A percentile compares a stretch with the other conserved stretches of the same genome.
phyloP scores from a whole-genome alignment of 2,888 invertebrate genomes.

The Gari tellinella region DNA sequence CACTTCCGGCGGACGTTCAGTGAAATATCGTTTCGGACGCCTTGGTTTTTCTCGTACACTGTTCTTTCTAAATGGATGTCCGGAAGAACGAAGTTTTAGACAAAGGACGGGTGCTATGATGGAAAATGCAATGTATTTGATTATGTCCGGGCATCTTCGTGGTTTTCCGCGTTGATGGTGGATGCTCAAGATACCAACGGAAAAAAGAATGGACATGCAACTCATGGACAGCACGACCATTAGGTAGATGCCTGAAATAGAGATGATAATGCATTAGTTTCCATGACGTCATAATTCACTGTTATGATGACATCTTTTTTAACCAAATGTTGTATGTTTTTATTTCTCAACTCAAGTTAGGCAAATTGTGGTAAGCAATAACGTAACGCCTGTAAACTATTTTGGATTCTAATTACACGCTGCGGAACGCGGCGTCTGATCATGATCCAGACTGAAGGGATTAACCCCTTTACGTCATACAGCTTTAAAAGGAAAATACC shows the following conservation, averaged over 20 bases:
- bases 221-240: conserved; percentile 81
- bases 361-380: too few species aligned
- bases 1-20: conserved; percentile 27
- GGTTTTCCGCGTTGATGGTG: conserved; percentile 79
- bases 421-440: too few species aligned
- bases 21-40: conserved; percentile 27
- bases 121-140: conserved; percentile 69
- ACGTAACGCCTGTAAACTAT: too few species aligned
- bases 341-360: too few species aligned
- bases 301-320: too few species aligned
- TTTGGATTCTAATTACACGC: too few species aligned
- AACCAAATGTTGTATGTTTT: too few species aligned
- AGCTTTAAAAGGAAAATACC: too few species aligned
- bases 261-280: too few species aligned
- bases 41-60: conserved; percentile 32
- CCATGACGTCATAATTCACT: too few species aligned
- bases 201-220: conserved; percentile 80
- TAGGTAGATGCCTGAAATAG: conserved; percentile 79
- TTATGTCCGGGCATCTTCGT: conserved; percentile 69
- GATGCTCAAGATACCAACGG: conserved; percentile 79
- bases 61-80: conserved; percentile 9
- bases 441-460: too few species aligned
- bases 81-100: conserved; percentile 47
- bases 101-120: conserved; percentile 63
- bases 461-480: too few species aligned